Percentiles rank a stretch among this genome's conserved stretches.
phyloP scores from a whole-genome alignment of 2,113 vertebrate genomes.

The Zosterops borbonicus region DNA sequence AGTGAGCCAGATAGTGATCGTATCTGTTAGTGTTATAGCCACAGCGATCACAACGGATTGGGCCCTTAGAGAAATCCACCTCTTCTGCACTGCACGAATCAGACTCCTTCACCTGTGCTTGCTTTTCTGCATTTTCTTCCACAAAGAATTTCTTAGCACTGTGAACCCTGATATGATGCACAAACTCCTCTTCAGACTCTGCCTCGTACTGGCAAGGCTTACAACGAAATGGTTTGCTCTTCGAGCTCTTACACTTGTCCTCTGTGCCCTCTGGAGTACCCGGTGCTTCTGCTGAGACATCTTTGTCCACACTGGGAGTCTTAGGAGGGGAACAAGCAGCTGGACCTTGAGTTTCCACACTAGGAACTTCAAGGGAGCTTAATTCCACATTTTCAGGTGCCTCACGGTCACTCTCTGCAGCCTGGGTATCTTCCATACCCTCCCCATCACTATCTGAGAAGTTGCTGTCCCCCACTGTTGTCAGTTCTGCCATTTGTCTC shows the following conservation, averaged over 20 bases:
- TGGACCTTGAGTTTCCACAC: constrained; percentile 1
- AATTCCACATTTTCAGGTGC: constrained; percentile 59
- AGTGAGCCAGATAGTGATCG: constrained; percentile 95
- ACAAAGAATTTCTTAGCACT: constrained; percentile 90
- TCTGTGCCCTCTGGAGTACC: constrained; percentile 46
- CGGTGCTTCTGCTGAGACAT: constrained; percentile 24
- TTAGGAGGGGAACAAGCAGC: constrained; percentile 55
- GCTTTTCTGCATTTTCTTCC: constrained; percentile 84
- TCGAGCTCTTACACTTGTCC: constrained; percentile 78
- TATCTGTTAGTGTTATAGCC: constrained; percentile 98
- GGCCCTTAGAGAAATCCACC: constrained; percentile 85
- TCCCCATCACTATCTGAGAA: constrained; percentile 94
- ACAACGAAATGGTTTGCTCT: constrained; percentile 92
- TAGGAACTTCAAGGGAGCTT: constrained; percentile 31
- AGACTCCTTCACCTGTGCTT: constrained; percentile 76
- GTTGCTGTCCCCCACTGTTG: constrained; percentile 84
- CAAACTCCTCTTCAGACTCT: constrained; percentile 89
- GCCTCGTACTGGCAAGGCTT: constrained; percentile 95
- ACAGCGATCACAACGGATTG: constrained; percentile 93
- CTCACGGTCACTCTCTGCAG: constrained; percentile 23
- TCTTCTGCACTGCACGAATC: constrained; percentile 68
- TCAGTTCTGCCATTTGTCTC: constrained; percentile 94
- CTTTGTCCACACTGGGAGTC: constrained; percentile 56
- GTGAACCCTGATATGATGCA: constrained; percentile 89
- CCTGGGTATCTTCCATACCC: constrained; percentile 71